A percentile compares a stretch with the other conserved stretches of the same genome.
Evolutionary conservation across 2,113 vertebrate genomes (phyloP).

Genomic region (Argyrosomus japonicus): DNA sequence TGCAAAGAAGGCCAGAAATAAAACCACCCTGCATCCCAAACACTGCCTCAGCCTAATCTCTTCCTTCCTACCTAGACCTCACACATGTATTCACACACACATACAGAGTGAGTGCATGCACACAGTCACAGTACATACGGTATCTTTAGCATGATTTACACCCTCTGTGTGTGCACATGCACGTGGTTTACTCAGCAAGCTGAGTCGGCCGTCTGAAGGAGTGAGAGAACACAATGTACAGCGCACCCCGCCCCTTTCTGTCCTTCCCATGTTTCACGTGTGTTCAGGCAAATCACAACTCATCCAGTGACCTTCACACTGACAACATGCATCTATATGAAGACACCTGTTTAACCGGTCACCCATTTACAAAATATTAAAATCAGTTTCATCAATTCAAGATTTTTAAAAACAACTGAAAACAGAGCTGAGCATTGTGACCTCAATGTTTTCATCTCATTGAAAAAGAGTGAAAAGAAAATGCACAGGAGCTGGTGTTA

Average conservation of each 20-base stretch:
- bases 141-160: conserved; percentile 9
- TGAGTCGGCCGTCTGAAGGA: not conserved
- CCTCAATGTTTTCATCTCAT: too few species aligned
- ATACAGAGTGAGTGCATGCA: not conserved
- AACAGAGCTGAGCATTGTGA: too few species aligned
- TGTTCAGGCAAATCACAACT: conserved; percentile 38
- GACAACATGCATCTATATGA: not conserved
- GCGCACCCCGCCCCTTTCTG: not conserved
- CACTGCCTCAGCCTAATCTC: conserved; percentile 48
- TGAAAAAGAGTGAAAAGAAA: too few species aligned
- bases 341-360: not conserved
- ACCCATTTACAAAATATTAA: not conserved
- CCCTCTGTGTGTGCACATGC: not conserved
- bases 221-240: conserved; percentile 58
- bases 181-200: not conserved
- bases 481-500: too few species aligned
- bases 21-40: conserved; percentile 47
- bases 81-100: conserved; percentile 1
- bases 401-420: too few species aligned
- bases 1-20: conserved; percentile 64
- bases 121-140: conserved; percentile 1
- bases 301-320: conserved; percentile 2
- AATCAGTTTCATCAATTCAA: not conserved
- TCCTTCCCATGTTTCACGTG: not conserved
- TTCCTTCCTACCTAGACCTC: conserved; percentile 15